Base-by-base conservation (phyloP, 2,888 invertebrate genomes). In the Drosophila borealis region DNA sequence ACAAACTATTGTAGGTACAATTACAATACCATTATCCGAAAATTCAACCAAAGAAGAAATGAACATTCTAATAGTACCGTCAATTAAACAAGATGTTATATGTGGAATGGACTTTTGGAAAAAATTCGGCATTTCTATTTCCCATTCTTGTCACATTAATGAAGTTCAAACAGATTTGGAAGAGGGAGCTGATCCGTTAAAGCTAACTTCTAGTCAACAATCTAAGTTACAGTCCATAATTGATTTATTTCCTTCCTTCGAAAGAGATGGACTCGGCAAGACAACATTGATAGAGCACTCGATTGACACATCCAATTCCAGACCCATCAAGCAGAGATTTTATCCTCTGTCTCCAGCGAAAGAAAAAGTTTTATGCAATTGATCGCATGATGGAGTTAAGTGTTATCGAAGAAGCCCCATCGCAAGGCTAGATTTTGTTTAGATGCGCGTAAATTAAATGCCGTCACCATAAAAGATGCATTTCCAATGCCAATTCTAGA, bases 401-500 rank as follows among this genome's bases (percentile, higher is more conserved):
- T 2, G 63, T 57, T 2, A 64, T 64, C 2, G 59, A 13, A 17
- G 17, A 17, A 1, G 17, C 17, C 17, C 17, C 17, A 17, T 17
- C 17, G 17, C 10, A 57, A 50, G 11, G 33, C 50, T 10, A 19
- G 45, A 13, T 51, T 65, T 36, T 65, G 59, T 46, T n/a, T 42
- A 1, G 46, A 53, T 13, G 21, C 60, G 60, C 36, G 17, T 17
- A 17, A 17, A 17, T 17, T 17, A 17, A 17, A 17, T 17, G 17
- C 17, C 17, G 17, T 17, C 3, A 57, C 45, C n/a, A 41, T 42
- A 21, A 50, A 17, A n/a, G 49, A 56, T 19, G 60, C 51, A 0
- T 48, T 53, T 36, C 46, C 36, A 0, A 65, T 65, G 3, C 51
- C 65, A 0, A 48, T 45, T 34, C 11, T 25, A 11, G 44, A 44